These are phyloP conservation scores for Stenurella melanura DNA, from an alignment of 2,888 invertebrate genomes.

Conservation along the genomic window DNA sequence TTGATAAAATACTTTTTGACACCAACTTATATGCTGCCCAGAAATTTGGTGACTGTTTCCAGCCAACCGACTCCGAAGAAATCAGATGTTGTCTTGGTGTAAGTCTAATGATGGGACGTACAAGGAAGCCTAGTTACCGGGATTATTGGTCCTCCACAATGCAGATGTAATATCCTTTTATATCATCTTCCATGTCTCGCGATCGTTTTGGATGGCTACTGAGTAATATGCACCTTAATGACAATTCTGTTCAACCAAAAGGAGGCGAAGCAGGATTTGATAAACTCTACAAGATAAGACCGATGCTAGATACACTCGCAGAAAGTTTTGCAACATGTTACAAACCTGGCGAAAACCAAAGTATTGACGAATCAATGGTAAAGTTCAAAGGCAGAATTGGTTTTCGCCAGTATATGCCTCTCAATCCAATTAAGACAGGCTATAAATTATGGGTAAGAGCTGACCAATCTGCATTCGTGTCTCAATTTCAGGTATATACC, in stretches of 20 bases:
- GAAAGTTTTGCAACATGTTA: slow-evolving; percentile 21
- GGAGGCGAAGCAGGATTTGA: slow-evolving; percentile 24
- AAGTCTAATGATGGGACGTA: too few relatives aligned
- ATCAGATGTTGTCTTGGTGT: too few relatives aligned
- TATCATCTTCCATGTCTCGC: too few relatives aligned
- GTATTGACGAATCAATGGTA: slow-evolving; percentile 24
- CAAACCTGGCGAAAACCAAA: slow-evolving; percentile 32
- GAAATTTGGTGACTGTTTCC: slow-evolving; percentile 21
- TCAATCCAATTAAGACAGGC: slow-evolving; percentile 17
- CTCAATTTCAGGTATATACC: slow-evolving; percentile 34
- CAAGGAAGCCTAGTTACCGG: too few relatives aligned
- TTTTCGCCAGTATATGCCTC: slow-evolving; percentile 28
- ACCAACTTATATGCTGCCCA: slow-evolving; percentile 26
- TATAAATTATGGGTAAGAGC: slow-evolving; percentile 33
- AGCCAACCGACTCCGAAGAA: slow-evolving; percentile 9
- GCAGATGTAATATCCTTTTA: too few relatives aligned
- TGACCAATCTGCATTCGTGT: slow-evolving; percentile 25
- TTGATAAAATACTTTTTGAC: slow-evolving; percentile 27
- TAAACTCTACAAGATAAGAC: slow-evolving; percentile 27
- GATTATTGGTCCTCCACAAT: slow-evolving; percentile 10
- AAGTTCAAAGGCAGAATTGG: slow-evolving; percentile 20
- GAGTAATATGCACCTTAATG: slow-evolving; percentile 25
- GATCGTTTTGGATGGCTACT: neutral
- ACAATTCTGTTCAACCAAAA: slow-evolving; percentile 29
- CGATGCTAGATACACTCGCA: slow-evolving; percentile 19